Conservation (phyloP, 1,140 invertebrate genomes). For the Drosophila biarmipes region DNA sequence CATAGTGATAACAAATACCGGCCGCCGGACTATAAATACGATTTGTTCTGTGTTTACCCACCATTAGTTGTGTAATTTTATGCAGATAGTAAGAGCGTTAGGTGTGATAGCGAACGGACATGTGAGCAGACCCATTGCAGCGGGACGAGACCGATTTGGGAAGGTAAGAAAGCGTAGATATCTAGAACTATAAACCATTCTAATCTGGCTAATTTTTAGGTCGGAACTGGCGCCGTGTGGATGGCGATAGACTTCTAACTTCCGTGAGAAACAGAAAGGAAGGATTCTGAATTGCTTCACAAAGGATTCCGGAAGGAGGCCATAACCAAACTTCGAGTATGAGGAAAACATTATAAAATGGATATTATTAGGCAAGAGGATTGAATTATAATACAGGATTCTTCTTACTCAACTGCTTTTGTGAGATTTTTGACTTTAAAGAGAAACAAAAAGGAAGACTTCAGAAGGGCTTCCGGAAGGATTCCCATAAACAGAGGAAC, state of each 20-base stretch:
- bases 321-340: too few relatives aligned
- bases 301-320: too few relatives aligned
- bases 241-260: neutral
- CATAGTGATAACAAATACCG: slow-evolving; percentile 41
- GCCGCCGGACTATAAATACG: slow-evolving; percentile 26
- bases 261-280: too few relatives aligned
- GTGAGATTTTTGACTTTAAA: too few relatives aligned
- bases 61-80: slow-evolving; percentile 61
- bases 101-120: slow-evolving; percentile 18
- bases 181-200: slow-evolving; percentile 5
- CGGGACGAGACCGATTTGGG: neutral
- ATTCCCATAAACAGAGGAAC: too few relatives aligned
- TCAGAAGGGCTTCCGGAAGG: too few relatives aligned
- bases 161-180: slow-evolving; percentile 11
- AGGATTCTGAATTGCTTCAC: neutral
- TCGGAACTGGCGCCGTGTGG: neutral
- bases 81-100: slow-evolving; percentile 44
- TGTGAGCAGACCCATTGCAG: neutral
- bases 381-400: too few relatives aligned
- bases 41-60: slow-evolving; percentile 19
- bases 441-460: too few relatives aligned
- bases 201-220: slow-evolving; percentile 2
- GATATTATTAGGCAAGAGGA: too few relatives aligned
- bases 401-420: too few relatives aligned
- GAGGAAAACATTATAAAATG: too few relatives aligned